phyloP scores from a whole-genome alignment of 2,113 vertebrate species.

The Pachycephala philippinensis region DNA sequence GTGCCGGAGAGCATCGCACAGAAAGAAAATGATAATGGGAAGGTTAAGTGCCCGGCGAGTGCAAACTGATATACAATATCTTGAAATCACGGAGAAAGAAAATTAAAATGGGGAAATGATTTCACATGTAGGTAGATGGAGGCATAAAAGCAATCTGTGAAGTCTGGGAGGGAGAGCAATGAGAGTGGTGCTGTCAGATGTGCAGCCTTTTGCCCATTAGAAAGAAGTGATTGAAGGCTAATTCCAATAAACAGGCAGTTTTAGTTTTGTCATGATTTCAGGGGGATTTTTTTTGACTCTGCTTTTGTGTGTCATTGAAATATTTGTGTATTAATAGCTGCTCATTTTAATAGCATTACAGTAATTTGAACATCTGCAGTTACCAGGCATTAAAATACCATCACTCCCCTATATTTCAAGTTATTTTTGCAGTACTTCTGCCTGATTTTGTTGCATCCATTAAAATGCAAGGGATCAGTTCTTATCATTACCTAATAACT shows the following conservation, averaged over 20 bases:
- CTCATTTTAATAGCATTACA: slow-evolving; percentile 39
- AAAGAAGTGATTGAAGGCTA: background rate
- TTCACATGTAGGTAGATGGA: slow-evolving; percentile 32
- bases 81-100: slow-evolving; percentile 53
- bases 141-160: slow-evolving; percentile 25
- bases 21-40: slow-evolving; percentile 23
- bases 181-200: background rate
- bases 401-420: slow-evolving; percentile 27
- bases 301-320: slow-evolving; percentile 15
- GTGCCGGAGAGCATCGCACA: background rate
- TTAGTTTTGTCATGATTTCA: background rate
- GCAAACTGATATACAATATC: slow-evolving; percentile 44
- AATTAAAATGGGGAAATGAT: slow-evolving; percentile 54
- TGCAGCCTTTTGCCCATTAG: background rate
- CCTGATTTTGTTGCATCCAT: slow-evolving; percentile 9
- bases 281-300: background rate
- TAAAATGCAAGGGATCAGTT: slow-evolving; percentile 9
- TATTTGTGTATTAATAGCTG: slow-evolving; percentile 48
- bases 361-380: slow-evolving; percentile 36
- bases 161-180: background rate
- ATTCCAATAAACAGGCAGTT: background rate
- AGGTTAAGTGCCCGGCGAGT: slow-evolving; percentile 44
- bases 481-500: slow-evolving; percentile 27
- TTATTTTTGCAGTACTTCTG: background rate
- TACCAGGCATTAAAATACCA: slow-evolving; percentile 3